Base-by-base conservation (phyloP, 2,113 vertebrate genomes). In the Oreamnos americanus region DNA sequence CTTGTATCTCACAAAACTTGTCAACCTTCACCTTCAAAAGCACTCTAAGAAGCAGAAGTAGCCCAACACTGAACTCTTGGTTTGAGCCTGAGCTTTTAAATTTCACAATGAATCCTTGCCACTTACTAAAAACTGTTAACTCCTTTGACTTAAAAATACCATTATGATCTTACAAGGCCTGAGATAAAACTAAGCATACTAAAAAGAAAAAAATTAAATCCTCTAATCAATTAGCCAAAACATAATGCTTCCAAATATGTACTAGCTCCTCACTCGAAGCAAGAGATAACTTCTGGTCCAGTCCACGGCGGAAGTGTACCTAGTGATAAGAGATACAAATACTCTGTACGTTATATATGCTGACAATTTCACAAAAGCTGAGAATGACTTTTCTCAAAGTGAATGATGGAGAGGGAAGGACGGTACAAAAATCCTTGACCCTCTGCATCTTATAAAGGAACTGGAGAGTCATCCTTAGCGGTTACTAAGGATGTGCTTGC, bases 161-260 rank as follows among this genome's bases (percentile, higher is more conserved):
- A 95, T 6, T 2, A 82, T 78, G 71, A 86, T 74, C 49, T 90
- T 33, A 53, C 26, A 82, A 93, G 90, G 43, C 17, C 39, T 79
- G 78, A 25, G 47, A 89, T 28, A 96, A 96, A 92, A 58, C 30
- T 83, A 91, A 49, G 53, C 67, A 87, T 3, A 57, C 36, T 49
- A 92, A 96, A 95, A 96, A 92, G 7, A 71, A 89, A 94, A 87
- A 96, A 88, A 57, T 85, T 55, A 57, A 94, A 89, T 74, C 60
- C 39, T 79, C 39, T 85, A 82, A 67, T 79, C 57, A 67, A 84
- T 94, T 82, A 95, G 21, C 45, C 17, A 28, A 95, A 93, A 93
- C 47, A 88, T 53, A 84, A 33, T 36, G 33, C 25, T 90, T 49
- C 45, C 47, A 71, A 97, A 81, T 33, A 86, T 3, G 26, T 21